A percentile compares a stretch with the other conserved stretches of the same genome.
These are phyloP conservation scores for Anguilla rostrata DNA, from an alignment of 2,113 vertebrate species.

Conservation along the genomic window DNA sequence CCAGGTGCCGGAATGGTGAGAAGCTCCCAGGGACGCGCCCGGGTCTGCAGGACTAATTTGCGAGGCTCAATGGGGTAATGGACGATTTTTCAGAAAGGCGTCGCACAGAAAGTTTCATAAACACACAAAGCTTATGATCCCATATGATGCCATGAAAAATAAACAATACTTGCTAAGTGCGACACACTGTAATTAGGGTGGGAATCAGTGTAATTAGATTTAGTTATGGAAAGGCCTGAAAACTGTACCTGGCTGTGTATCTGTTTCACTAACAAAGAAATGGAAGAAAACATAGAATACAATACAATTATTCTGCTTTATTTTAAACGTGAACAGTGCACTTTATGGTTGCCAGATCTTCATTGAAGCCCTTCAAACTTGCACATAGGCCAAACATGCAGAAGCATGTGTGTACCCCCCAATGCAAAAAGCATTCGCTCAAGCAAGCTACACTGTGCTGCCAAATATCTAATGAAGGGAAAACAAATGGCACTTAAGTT, in stretches of 20 bases:
- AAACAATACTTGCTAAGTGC: background rate
- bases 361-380: background rate
- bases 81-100: background rate
- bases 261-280: background rate
- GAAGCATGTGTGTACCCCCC: background rate
- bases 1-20: background rate
- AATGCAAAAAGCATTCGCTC: background rate
- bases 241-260: background rate
- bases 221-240: background rate
- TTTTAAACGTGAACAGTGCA: background rate
- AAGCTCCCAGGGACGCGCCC: background rate
- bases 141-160: background rate
- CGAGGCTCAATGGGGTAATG: background rate
- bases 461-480: background rate
- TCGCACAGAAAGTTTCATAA: background rate
- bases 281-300: background rate
- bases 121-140: background rate
- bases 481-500: background rate
- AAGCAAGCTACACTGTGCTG: background rate
- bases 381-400: background rate
- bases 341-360: background rate
- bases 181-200: background rate
- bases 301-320: background rate
- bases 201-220: too few species aligned
- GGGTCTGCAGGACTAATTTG: background rate